phyloP scores from a whole-genome alignment of 2,888 invertebrate species.

The Pyrrhosoma nymphula region DNA sequence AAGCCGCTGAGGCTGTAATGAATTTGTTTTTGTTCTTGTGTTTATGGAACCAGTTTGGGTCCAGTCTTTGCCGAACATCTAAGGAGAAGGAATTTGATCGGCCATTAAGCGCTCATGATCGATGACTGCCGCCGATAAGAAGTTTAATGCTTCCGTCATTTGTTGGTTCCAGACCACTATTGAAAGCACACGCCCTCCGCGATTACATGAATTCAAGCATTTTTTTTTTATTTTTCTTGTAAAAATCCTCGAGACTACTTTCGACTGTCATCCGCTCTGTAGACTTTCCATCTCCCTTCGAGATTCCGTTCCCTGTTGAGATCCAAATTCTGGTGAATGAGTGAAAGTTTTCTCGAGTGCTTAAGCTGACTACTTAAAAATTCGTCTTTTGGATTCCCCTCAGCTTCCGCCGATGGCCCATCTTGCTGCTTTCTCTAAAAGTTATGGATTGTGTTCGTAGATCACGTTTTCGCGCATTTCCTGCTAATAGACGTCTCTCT shows the following conservation, averaged over 20 bases:
- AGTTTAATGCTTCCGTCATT: background rate
- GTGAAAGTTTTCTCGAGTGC: background rate
- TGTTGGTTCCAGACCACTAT: background rate
- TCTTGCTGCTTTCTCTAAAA: background rate
- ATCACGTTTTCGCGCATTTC: background rate
- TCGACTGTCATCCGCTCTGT: background rate
- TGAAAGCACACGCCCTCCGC: background rate
- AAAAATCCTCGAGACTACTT: background rate
- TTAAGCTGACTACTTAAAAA: background rate
- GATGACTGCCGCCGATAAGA: background rate
- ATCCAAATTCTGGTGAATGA: background rate
- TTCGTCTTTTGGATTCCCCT: background rate
- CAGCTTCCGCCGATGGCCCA: conserved; percentile 1
- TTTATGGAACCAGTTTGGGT: background rate
- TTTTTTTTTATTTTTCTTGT: background rate
- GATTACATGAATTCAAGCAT: background rate
- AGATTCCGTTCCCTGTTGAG: background rate
- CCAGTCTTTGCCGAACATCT: background rate
- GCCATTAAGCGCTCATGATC: background rate
- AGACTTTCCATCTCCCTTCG: background rate
- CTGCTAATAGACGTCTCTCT: background rate
- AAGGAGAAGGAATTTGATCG: background rate
- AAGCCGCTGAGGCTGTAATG: background rate
- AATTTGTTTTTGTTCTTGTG: background rate
- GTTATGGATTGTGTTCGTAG: background rate